phyloP scores from a whole-genome alignment of 2,113 vertebrate species.

The Platichthys flesus region DNA sequence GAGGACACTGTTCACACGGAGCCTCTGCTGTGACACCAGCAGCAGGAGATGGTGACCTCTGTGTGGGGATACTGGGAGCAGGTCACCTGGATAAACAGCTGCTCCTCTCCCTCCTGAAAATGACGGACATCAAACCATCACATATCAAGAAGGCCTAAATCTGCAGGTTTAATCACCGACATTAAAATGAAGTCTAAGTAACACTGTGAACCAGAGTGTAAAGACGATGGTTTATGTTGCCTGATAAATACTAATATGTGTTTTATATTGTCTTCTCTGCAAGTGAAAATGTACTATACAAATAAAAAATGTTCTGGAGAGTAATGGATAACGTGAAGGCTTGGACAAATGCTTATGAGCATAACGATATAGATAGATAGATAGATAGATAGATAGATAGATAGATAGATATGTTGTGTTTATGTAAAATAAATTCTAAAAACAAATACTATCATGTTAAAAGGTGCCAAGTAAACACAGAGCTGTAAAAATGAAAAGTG shows the following conservation, averaged over 20 bases:
- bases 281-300: background rate
- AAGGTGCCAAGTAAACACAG: too few species aligned
- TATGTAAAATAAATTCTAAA: too few species aligned
- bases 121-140: slow-evolving; percentile 59
- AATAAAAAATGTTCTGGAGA: background rate
- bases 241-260: background rate
- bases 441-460: too few species aligned
- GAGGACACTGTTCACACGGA: too few species aligned
- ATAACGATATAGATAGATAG: too few species aligned
- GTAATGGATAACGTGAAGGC: too few species aligned
- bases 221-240: background rate
- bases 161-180: slow-evolving; percentile 56
- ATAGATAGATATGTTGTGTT: too few species aligned
- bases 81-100: slow-evolving; percentile 84
- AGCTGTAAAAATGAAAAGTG: too few species aligned
- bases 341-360: too few species aligned
- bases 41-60: slow-evolving; percentile 25
- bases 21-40: too few species aligned
- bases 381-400: too few species aligned
- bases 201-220: background rate
- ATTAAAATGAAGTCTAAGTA: background rate
- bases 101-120: slow-evolving; percentile 57
- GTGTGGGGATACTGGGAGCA: slow-evolving; percentile 81
- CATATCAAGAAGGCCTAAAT: slow-evolving; percentile 76
- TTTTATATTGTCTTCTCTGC: background rate